Evolutionary conservation across 2,797 vertebrate species (phyloP), one percentile per base, ranked within the genome.

Genomic region (Pygocentrus nattereri): DNA sequence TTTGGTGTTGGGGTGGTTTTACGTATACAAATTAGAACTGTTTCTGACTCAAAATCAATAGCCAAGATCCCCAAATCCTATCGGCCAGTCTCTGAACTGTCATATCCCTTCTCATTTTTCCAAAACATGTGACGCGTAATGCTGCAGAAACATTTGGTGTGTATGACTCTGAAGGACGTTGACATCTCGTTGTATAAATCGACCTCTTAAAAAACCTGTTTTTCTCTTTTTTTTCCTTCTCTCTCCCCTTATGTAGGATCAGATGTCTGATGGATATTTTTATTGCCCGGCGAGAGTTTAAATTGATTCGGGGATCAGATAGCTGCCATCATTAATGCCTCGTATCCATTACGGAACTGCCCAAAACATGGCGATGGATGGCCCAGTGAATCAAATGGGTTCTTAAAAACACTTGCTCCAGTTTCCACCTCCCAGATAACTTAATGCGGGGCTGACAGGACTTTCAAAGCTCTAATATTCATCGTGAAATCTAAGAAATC

Each of bases 271-370:
- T 90, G 75, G 87, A 88, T 88, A 85, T 88, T 87, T 89, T 87
- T 86, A 87, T 85, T 84, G 78, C 87, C 74, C 82, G 72, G 41
- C 77, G 79, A 87, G 88, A 76, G 79, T 87, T 80, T 90, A 89
- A 92, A 93, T 82, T 64, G 62, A 91, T 84, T 88, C 84, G 76
- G 81, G 79, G 87, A 88, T 88, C 85, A 85, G 87, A 83, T 85
- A 93, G 89, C 89, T 85, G 77, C 75, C 78, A 89, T 85, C 83
- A 82, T 88, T 90, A 89, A 87, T 88, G 91, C 91, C 85, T 91
- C 88, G 92, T 94, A 92, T 91, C 90, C 89, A 87, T 93, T 91
- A 92, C 93, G 83, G 87, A 88, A 87, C 79, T 87, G 52, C 75
- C 74, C 75, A 82, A 84, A 84, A 87, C 82, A 86, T 67, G 38